Percentiles rank a stretch among this genome's conserved stretches.
Conservation (phyloP, 2,888 invertebrate genomes). For the Ephialtes manifestator region DNA sequence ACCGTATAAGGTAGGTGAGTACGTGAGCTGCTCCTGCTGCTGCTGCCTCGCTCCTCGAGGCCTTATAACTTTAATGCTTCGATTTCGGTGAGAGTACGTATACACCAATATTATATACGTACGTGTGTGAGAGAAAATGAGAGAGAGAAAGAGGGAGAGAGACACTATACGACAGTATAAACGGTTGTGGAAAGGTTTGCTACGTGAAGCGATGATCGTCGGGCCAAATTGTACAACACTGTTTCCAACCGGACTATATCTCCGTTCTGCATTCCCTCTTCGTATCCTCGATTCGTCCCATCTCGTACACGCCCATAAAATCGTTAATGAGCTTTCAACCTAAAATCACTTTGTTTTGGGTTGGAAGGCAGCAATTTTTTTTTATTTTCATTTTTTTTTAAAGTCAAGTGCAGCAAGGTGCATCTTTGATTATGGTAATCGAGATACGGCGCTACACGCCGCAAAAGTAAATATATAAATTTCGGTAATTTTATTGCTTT, state of each 20-base stretch:
- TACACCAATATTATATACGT: not conserved
- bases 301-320: constrained; percentile 30
- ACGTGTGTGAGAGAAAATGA: not conserved
- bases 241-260: not conserved
- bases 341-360: constrained; percentile 37
- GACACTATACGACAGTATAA: constrained; percentile 15
- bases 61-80: constrained; percentile 62
- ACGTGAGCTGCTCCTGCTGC: constrained; percentile 56
- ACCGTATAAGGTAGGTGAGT: constrained; percentile 66
- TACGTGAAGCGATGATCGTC: constrained; percentile 36
- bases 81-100: constrained; percentile 58
- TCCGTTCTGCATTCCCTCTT: constrained; percentile 18
- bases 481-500: not conserved
- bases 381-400: not conserved
- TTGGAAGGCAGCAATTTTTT: not conserved
- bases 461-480: not conserved
- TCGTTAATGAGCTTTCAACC: constrained; percentile 42
- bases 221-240: constrained; percentile 8
- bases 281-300: constrained; percentile 25
- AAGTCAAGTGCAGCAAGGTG: not conserved
- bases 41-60: constrained; percentile 19
- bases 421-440: constrained; percentile 7
- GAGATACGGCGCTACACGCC: not conserved
- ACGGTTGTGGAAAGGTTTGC: constrained; percentile 50
- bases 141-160: too few species aligned